Conservation (phyloP, 37 sponge, comb jelly and placozoan genomes). For the Hexactinellida sp. region DNA sequence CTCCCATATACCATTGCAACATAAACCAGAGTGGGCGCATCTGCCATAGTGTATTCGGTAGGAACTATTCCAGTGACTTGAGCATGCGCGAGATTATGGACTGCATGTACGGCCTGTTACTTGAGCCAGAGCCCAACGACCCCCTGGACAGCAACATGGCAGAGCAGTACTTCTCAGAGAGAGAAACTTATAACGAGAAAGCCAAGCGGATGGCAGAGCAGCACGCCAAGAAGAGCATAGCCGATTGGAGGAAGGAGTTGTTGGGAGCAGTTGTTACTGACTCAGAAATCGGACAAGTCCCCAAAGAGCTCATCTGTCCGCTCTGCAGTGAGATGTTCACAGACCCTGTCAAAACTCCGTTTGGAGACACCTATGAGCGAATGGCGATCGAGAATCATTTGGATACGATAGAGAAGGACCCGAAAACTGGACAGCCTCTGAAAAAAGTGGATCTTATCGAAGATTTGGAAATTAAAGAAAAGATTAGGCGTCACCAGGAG, state of each 20-base stretch:
- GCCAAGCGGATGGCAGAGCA: background rate
- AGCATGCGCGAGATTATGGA: background rate
- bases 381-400: constrained; percentile 19
- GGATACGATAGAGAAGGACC: background rate
- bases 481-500: background rate
- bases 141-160: constrained; percentile 13
- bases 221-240: constrained; percentile 16
- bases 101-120: background rate
- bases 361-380: constrained; percentile 27
- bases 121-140: background rate
- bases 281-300: constrained; percentile 3
- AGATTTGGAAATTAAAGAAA: background rate
- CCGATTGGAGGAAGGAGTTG: constrained; percentile 23
- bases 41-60: constrained; percentile 10
- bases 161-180: constrained; percentile 22
- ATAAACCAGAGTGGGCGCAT: constrained; percentile 4
- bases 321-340: background rate
- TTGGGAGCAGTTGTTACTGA: background rate
- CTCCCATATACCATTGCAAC: background rate
- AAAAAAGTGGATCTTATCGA: constrained; percentile 12
- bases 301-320: constrained; percentile 12
- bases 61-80: background rate
- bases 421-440: background rate
- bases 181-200: background rate
- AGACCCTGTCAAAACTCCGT: constrained; percentile 23